Conservation (phyloP, 2,797 vertebrate genomes). For the Harpagifer antarcticus region DNA sequence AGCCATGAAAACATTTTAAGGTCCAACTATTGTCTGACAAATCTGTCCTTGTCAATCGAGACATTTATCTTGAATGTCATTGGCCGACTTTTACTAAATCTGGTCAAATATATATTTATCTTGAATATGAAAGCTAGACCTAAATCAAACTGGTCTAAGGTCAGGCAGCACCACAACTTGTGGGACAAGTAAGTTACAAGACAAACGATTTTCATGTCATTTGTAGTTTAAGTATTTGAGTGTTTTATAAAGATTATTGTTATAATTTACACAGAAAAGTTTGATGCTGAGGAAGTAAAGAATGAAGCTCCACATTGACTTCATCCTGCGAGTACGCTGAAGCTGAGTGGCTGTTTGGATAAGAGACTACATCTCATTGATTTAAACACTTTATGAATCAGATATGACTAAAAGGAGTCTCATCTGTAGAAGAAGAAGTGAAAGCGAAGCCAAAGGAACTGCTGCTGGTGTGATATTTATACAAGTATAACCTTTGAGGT, state of each 20-base stretch:
- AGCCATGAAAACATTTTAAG: background rate
- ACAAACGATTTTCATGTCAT: background rate
- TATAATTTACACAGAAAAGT: conserved; percentile 13
- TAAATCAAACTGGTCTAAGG: conserved; percentile 4
- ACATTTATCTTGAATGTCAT: background rate
- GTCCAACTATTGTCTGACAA: background rate
- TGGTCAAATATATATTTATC: background rate
- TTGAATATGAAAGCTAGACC: background rate
- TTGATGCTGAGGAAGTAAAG: conserved; percentile 15
- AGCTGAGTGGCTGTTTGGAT: conserved; percentile 5
- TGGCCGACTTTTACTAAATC: background rate
- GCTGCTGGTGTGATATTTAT: conserved; percentile 1
- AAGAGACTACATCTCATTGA: conserved; percentile 6
- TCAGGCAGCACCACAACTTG: background rate
- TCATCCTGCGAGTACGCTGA: background rate
- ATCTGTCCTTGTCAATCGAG: background rate
- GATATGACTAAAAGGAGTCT: background rate
- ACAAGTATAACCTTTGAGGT: conserved; percentile 4
- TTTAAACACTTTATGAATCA: conserved; percentile 25
- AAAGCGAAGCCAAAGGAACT: background rate
- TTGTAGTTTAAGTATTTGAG: background rate
- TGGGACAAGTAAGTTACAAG: background rate
- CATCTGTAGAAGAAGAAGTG: conserved; percentile 17
- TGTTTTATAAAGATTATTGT: background rate
- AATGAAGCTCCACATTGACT: background rate